Percentiles rank a stretch among this genome's conserved stretches.
phyloP scores from a whole-genome alignment of 2,888 invertebrate genomes.

The Caenorhabditis sp. region DNA sequence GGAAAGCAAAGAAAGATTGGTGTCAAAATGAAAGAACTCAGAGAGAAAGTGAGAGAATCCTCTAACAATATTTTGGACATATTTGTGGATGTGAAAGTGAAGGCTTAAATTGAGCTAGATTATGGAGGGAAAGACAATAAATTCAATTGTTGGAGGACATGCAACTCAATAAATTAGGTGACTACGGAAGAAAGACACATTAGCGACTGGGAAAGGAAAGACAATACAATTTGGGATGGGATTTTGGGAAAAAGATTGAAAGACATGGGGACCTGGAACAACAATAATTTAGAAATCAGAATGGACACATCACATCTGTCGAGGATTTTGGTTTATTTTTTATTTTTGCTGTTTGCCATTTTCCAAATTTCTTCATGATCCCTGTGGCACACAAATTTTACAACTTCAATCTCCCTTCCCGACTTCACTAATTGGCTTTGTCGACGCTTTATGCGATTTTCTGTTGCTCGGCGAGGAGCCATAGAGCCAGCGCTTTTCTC shows the following conservation, averaged over 20 bases:
- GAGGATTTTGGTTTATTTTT: too few relatives aligned
- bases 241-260: slow-evolving; percentile 1
- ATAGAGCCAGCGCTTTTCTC: too few relatives aligned
- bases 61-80: too few relatives aligned
- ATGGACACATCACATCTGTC: slow-evolving; percentile 51
- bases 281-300: too few relatives aligned
- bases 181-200: slow-evolving; percentile 23
- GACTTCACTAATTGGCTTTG: background rate
- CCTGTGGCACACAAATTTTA: too few relatives aligned
- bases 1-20: too few relatives aligned
- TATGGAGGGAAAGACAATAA: slow-evolving; percentile 7
- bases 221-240: background rate
- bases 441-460: background rate
- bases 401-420: too few relatives aligned
- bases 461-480: background rate
- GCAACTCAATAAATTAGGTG: slow-evolving; percentile 26
- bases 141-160: background rate
- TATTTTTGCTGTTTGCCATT: background rate
- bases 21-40: slow-evolving; percentile 1
- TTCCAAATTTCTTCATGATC: slow-evolving; percentile 5
- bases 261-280: slow-evolving; percentile 14
- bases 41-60: too few relatives aligned
- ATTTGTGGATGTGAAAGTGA: too few relatives aligned
- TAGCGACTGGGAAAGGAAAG: background rate
- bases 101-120: slow-evolving; percentile 19